A percentile compares a stretch with the other conserved stretches of the same genome.
These are phyloP conservation scores for Philypnodon macrostomus DNA, from an alignment of 2,797 vertebrate species.

Conservation along the genomic window DNA sequence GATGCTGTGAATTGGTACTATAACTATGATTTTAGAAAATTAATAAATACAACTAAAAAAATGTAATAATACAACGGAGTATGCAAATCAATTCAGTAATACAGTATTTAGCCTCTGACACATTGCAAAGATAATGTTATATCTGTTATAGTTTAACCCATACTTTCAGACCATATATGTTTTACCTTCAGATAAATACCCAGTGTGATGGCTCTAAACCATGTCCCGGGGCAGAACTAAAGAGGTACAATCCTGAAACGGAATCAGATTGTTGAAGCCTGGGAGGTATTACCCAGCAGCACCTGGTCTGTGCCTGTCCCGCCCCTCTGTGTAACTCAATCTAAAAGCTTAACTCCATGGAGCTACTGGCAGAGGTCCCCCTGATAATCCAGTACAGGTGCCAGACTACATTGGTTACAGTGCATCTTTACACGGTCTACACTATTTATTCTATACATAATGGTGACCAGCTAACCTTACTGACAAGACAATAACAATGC, in stretches of 20 bases:
- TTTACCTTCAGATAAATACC: conserved; percentile 43
- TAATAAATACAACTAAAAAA: too few relatives aligned
- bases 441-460: too few relatives aligned
- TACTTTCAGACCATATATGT: too few relatives aligned
- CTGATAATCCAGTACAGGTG: conserved; percentile 97
- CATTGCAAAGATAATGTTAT: too few relatives aligned
- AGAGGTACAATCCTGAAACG: conserved; percentile 59
- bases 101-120: too few relatives aligned
- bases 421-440: conserved; percentile 11
- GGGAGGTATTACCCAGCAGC: conserved; percentile 85
- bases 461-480: too few relatives aligned
- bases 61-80: too few relatives aligned
- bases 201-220: conserved; percentile 48
- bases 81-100: too few relatives aligned
- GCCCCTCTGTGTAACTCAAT: conserved; percentile 89
- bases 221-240: conserved; percentile 40
- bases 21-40: too few relatives aligned
- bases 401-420: conserved; percentile 66
- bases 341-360: conserved; percentile 85
- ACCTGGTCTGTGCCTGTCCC: conserved; percentile 86
- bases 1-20: too few relatives aligned
- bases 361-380: conserved; percentile 90
- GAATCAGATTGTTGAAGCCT: conserved; percentile 72
- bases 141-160: too few relatives aligned
- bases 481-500: too few relatives aligned